Evolutionary conservation across 2,888 invertebrate species (phyloP), one percentile per base, ranked within the genome.

Genomic region (Phortica okadai): DNA sequence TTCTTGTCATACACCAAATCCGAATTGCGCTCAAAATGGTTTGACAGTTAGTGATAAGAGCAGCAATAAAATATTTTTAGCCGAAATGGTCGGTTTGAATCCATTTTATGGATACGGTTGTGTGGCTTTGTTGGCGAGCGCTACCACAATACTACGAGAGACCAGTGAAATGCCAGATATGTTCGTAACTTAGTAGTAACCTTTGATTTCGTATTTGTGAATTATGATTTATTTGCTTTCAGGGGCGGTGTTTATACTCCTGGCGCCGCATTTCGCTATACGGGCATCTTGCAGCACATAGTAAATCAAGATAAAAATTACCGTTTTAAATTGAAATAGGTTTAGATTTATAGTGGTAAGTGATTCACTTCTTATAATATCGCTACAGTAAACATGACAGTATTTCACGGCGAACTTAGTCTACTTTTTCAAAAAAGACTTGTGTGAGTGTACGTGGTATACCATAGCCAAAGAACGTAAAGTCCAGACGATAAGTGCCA

Each of bases 171-270:
- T 75, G n/a, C 75, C 75, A 11, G 62, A 41, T 6, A 7, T n/a
- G 75, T 75, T 62, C 16, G 75, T 70, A 21, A 4, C 2, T 67
- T 14, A 3, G 1, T 11, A 42, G 8, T 5, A 33, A 66, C n/a
- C 16, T 21, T 21, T 21, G 21, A 21, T 21, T 21, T 21, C 21
- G 21, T 21, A 21, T 21, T 21, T 21, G 21, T 45, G 1, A 10
- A 45, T 45, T 0, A 45, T 10, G 1, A 45, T 73, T 58, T 14
- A 14, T 33, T 58, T 7, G 5, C n/a, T 62, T 41, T 41, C 21
- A 75, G 75, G 1, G 75, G 75, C 54, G 75, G 75, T n/a, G 72
- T 75, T 14, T 75, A 50, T 75, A 62, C 75, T 11, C 75, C 75
- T 41, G 75, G 64, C 2, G 75, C 70, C 6, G 75, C 75, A 45